These are phyloP conservation scores for Phycodurus eques DNA, from an alignment of 2,113 vertebrate species.

Conservation along the genomic window DNA sequence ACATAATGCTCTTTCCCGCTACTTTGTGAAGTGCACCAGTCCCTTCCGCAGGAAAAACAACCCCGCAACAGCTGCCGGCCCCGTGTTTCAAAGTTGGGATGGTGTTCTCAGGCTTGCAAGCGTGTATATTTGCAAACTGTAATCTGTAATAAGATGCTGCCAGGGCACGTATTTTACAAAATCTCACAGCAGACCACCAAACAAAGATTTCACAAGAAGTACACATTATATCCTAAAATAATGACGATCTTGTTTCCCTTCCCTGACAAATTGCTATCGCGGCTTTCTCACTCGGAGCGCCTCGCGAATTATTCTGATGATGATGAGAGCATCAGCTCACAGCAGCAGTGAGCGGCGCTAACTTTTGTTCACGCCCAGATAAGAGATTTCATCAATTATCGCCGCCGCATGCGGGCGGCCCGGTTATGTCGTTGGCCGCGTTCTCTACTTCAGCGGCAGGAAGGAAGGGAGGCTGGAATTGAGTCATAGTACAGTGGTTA, in stretches of 20 bases:
- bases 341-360: neutral
- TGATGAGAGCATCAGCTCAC: neutral
- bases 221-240: neutral
- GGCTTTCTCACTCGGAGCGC: neutral
- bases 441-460: neutral
- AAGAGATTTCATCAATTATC: neutral
- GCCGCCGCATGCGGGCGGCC: neutral
- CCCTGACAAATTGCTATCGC: neutral
- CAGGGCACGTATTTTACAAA: neutral
- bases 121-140: no score
- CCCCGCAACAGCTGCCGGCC: no score
- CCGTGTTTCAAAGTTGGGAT: no score
- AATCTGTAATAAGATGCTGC: no score
- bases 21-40: no score
- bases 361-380: neutral
- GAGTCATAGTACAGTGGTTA: neutral
- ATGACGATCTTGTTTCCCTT: neutral
- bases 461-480: constrained; percentile 1
- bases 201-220: neutral
- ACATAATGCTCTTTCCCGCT: no score
- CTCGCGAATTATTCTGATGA: neutral
- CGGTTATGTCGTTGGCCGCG: neutral
- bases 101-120: no score
- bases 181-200: neutral
- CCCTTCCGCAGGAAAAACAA: no score